Conservation (phyloP, 2,797 vertebrate genomes). For the Anas capensis region DNA sequence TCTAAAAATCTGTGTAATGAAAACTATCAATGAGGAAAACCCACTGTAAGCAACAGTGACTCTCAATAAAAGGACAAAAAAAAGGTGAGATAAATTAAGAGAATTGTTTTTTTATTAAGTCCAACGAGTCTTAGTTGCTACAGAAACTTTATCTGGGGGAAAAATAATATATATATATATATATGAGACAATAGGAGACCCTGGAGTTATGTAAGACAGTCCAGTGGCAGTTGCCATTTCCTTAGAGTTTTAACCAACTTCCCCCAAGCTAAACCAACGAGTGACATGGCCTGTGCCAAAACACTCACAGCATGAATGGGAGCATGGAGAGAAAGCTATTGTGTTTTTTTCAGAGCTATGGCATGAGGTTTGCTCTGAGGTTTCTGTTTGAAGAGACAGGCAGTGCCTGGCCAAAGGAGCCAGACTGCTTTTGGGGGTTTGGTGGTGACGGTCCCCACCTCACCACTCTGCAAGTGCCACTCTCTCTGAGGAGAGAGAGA, state of each 20-base stretch:
- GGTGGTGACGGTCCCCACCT: not conserved
- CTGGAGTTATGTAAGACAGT: not conserved
- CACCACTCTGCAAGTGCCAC: not conserved
- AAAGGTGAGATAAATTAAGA: not conserved
- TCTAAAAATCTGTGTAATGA: not conserved
- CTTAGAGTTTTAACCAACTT: not conserved
- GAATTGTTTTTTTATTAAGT: not conserved
- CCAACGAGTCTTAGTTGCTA: not conserved
- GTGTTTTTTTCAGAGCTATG: not conserved
- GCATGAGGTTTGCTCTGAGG: not conserved
- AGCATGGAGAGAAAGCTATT: not conserved
- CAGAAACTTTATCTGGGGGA: not conserved
- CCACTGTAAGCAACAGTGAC: not conserved
- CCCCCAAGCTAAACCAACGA: not conserved
- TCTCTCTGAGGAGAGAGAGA: not conserved
- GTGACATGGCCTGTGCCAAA: not conserved
- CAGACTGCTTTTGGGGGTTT: not conserved
- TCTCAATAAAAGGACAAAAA: not conserved
- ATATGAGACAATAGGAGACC: not conserved
- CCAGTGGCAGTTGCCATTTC: not conserved
- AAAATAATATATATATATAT: no score
- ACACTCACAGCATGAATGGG: rapidly evolving
- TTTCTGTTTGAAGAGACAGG: not conserved
- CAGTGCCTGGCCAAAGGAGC: not conserved
- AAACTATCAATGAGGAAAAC: not conserved